phyloP scores from a whole-genome alignment of 2,888 invertebrate genomes.

The Ecdyonurus torrentis region DNA sequence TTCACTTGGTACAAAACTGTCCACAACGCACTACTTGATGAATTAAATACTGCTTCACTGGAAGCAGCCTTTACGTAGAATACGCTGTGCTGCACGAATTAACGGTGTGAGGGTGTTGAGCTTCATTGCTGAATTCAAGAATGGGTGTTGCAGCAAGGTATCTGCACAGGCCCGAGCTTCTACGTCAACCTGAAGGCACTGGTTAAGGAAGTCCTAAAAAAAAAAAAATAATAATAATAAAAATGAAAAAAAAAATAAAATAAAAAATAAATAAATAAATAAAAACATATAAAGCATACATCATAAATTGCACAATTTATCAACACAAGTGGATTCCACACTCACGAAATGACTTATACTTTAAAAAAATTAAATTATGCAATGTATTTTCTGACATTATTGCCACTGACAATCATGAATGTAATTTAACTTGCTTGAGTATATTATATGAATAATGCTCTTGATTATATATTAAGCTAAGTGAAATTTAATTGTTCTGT shows the following conservation, averaged over 20 bases:
- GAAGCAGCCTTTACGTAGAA: constrained; percentile 42
- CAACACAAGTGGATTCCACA: no score
- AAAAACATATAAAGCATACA: neutral
- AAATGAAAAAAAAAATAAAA: neutral
- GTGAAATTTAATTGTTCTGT: no score
- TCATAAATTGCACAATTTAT: neutral
- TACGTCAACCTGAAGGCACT: constrained; percentile 73
- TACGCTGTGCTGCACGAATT: constrained; percentile 79
- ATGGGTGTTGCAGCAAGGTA: constrained; percentile 62
- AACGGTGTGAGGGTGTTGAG: constrained; percentile 69
- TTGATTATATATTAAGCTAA: no score
- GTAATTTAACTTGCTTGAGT: no score
- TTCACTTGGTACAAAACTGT: no score
- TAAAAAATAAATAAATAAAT: neutral
- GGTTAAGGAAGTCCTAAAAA: constrained; percentile 60
- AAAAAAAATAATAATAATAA: neutral
- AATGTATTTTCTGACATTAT: no score
- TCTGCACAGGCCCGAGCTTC: constrained; percentile 58
- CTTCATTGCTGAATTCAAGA: constrained; percentile 63
- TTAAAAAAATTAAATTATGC: no score
- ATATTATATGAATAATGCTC: no score
- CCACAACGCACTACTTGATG: no score
- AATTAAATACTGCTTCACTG: no score
- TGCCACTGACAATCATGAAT: no score
- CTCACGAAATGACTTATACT: no score